Conservation (phyloP, 2,797 vertebrate species). For the Pangasius djambal region DNA sequence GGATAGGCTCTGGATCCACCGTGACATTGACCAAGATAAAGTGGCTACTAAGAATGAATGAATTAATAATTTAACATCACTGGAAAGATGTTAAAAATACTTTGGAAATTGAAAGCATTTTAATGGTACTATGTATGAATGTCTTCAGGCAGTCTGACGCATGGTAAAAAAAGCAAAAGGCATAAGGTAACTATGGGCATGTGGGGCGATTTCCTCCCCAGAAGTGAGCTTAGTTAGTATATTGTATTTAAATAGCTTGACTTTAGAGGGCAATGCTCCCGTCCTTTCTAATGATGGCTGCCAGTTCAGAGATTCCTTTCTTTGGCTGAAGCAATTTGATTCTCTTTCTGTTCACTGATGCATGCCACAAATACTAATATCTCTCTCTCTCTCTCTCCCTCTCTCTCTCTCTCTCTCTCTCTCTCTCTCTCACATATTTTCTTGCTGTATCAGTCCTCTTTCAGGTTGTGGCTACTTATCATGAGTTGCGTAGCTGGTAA, state of each 20-base stretch:
- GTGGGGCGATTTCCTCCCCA: neutral
- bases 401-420: slow-evolving; percentile 35
- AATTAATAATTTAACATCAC: neutral
- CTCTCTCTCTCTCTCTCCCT: slow-evolving; percentile 32
- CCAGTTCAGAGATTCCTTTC: slow-evolving; percentile 42
- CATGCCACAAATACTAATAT: slow-evolving; percentile 41
- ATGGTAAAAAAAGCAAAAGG: neutral
- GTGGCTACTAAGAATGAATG: neutral
- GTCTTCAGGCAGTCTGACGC: neutral
- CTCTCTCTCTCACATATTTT: neutral
- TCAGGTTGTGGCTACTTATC: slow-evolving; percentile 24
- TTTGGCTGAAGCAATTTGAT: slow-evolving; percentile 30
- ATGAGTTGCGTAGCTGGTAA: neutral
- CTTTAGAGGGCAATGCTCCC: slow-evolving; percentile 18
- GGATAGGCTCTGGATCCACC: neutral
- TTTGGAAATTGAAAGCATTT: neutral
- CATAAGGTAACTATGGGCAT: neutral
- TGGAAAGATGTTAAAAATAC: neutral
- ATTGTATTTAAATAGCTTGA: neutral
- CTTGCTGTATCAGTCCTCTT: neutral
- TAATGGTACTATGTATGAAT: neutral
- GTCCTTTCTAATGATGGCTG: slow-evolving; percentile 39
- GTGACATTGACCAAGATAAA: neutral
- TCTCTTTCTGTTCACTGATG: slow-evolving; percentile 6
- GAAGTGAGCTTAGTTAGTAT: neutral